Evolutionary conservation across 2,797 vertebrate genomes (phyloP).

Genomic region (Anas capensis): DNA sequence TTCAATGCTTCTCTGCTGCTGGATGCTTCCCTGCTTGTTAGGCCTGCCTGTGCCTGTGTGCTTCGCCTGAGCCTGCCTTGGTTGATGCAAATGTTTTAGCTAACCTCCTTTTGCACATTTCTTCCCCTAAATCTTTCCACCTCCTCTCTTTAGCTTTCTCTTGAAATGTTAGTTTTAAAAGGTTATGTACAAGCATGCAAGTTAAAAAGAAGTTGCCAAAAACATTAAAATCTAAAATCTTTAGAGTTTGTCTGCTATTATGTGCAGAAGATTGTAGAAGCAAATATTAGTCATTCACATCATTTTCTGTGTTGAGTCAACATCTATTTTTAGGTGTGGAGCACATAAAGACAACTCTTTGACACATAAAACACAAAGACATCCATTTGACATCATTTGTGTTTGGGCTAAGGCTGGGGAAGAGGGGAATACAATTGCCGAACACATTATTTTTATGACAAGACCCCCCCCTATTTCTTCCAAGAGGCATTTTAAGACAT

Average conservation of each 20-base stretch:
- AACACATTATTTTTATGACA: neutral
- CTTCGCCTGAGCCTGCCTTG: neutral
- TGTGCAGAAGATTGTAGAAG: slow-evolving; percentile 66
- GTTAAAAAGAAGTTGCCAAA: slow-evolving; percentile 46
- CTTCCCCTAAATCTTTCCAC: slow-evolving; percentile 3
- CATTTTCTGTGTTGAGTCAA: slow-evolving; percentile 81
- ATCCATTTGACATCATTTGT: slow-evolving; percentile 66
- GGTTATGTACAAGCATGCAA: slow-evolving; percentile 23
- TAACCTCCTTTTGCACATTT: neutral
- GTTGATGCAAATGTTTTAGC: neutral
- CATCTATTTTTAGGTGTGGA: slow-evolving; percentile 78
- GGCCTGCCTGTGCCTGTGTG: neutral
- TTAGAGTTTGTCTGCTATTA: slow-evolving; percentile 48
- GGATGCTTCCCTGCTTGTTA: neutral
- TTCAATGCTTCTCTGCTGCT: neutral
- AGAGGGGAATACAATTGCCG: neutral
- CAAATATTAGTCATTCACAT: slow-evolving; percentile 79
- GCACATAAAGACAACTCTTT: slow-evolving; percentile 64
- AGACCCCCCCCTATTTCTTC: neutral
- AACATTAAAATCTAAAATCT: slow-evolving; percentile 14
- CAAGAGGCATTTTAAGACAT: neutral
- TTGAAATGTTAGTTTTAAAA: slow-evolving; percentile 58
- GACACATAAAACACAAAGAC: slow-evolving; percentile 69
- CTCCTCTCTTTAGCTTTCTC: slow-evolving; percentile 32
- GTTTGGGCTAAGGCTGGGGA: neutral